These are phyloP conservation scores for Arion vulgaris DNA, from an alignment of 1,140 invertebrate species.

Conservation along the genomic window DNA sequence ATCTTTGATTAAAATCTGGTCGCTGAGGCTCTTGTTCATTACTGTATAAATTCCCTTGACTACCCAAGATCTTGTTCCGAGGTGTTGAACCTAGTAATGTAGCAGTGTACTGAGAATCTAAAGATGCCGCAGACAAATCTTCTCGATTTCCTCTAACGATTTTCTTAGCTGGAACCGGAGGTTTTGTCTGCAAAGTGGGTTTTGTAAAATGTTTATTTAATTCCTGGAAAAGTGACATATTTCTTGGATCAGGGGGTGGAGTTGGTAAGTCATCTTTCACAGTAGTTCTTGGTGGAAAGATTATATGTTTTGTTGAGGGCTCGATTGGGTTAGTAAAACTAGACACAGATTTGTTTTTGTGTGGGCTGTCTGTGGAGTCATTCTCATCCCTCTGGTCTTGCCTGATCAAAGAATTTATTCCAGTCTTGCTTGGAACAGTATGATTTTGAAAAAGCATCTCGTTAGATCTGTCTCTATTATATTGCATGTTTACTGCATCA, in stretches of 20 bases:
- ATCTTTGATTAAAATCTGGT: no score
- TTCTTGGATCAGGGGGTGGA: constrained; percentile 41
- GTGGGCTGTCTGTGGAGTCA: not conserved
- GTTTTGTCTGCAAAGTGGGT: not conserved
- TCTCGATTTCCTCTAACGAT: not conserved
- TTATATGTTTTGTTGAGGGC: constrained; percentile 32
- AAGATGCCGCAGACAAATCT: not conserved
- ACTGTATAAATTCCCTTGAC: not conserved
- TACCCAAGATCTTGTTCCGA: not conserved
- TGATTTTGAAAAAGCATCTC: constrained; percentile 10
- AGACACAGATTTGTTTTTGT: constrained; percentile 44
- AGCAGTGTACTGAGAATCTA: not conserved
- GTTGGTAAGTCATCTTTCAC: constrained; percentile 35
- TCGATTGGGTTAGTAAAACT: constrained; percentile 51
- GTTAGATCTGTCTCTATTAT: constrained; percentile 7
- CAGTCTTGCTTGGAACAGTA: not conserved
- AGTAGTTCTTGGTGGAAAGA: constrained; percentile 29
- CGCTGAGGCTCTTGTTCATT: no score
- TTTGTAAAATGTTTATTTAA: not conserved
- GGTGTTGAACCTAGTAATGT: not conserved
- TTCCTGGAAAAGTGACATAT: not conserved
- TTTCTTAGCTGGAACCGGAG: not conserved
- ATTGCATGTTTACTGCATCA: constrained; percentile 21
- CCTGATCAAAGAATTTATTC: not conserved
- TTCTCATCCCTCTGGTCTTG: not conserved